A percentile compares a stretch with the other conserved stretches of the same genome.
Evolutionary conservation across 2,113 vertebrate genomes (phyloP).

Genomic region (Odobenus rosmarus): DNA sequence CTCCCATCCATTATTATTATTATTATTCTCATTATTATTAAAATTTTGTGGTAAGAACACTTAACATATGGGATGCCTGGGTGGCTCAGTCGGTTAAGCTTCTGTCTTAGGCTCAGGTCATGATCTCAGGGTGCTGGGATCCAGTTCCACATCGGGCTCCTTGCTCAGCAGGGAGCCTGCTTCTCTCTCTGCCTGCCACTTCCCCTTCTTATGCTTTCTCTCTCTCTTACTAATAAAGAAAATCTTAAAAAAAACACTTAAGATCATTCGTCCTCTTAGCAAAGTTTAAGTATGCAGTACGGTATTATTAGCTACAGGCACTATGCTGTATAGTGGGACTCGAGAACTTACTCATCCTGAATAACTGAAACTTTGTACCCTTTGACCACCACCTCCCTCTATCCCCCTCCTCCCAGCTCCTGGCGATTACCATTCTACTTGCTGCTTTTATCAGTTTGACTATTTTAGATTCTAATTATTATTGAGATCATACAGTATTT

Average conservation of each 20-base stretch:
- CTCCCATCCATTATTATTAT: background rate
- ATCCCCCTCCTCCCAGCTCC: background rate
- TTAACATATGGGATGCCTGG: background rate
- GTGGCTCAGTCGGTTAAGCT: too few relatives aligned
- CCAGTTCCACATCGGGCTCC: too few relatives aligned
- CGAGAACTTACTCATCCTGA: background rate
- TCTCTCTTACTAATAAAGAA: too few relatives aligned
- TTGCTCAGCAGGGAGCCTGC: too few relatives aligned
- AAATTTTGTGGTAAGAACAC: background rate
- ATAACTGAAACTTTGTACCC: background rate
- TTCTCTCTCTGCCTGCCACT: too few relatives aligned
- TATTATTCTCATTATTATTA: background rate
- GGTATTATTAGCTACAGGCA: background rate
- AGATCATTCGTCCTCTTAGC: background rate
- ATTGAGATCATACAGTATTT: too few relatives aligned
- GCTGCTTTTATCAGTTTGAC: background rate
- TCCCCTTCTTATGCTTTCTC: too few relatives aligned
- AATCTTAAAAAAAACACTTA: background rate
- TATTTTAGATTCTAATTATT: background rate
- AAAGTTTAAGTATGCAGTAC: background rate
- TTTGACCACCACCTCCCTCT: background rate
- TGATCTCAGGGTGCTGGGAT: too few relatives aligned
- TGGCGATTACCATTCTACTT: too few relatives aligned
- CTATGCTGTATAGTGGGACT: accelerated
- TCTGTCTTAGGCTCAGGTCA: too few relatives aligned